Evolutionary conservation across 2,888 invertebrate genomes (phyloP), one percentile per base, ranked within the genome.

Genomic region (Sialis lutaria): DNA sequence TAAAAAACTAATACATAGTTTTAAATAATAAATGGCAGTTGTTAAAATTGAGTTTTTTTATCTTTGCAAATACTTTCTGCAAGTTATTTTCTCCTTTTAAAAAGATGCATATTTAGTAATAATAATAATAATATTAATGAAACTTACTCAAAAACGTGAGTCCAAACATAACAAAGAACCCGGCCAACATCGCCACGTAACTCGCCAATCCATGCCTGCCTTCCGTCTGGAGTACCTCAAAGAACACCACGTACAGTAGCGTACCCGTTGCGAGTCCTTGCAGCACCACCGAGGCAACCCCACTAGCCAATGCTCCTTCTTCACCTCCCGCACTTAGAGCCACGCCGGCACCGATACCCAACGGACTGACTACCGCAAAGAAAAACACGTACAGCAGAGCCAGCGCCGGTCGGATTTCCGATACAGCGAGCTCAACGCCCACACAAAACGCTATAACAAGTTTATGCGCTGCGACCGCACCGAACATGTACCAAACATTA

Each of bases 231-330:
- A 95, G 73, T 47, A 95, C 86, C 67, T 96, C 95, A 64, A 95
- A 93, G 69, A 93, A 93, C n/a, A 93, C 91, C 10, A 96, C 90
- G 67, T 93, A 96, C 4, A 96, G 68, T 40, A 96, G 75, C 0
- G 95, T 95, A 9, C 95, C 96, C 42, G 87, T 82, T 0, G 95
- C 93, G 49, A 95, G 66, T 4, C 91, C 92, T 69, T 93, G 85
- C 9, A 77, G 64, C 8, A 82, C 68, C 40, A 79, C 78, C 1
- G 80, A 78, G 10, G 74, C 68, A 6, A 82, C 67, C 13, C 73
- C 76, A 2, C 75, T 74, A 0, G 75, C 67, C 6, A 82, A 67
- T 13, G 73, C 76, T 1, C 75, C 74, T 0, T 75, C 67, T 1
- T 72, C 71, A 44, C 70, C 64, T 1, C 71, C 72, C 41, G 75